phyloP scores from a whole-genome alignment of 1,140 invertebrate species.

The Bombus difficillimus region DNA sequence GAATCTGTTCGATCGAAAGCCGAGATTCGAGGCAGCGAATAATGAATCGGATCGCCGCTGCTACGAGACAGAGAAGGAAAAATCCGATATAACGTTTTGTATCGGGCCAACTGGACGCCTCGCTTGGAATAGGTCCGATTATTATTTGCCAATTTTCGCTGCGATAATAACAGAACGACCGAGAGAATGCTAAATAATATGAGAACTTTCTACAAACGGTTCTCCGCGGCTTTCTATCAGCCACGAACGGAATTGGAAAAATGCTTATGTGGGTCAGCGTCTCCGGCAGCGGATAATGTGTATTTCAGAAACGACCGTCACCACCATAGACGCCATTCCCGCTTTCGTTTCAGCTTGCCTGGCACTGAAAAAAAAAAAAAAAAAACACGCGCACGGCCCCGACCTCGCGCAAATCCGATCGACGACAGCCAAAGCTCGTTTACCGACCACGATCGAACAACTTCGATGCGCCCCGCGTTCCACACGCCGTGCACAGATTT shows the following conservation, averaged over 20 bases:
- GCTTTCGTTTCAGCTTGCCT: constrained; percentile 69
- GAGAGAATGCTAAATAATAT: constrained; percentile 79
- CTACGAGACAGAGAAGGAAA: neutral
- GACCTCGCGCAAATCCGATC: constrained; percentile 48
- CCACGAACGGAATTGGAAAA: constrained; percentile 77
- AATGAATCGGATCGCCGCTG: neutral
- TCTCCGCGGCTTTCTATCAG: constrained; percentile 77
- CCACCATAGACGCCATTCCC: constrained; percentile 13
- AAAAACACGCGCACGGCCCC: neutral
- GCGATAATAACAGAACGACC: constrained; percentile 68
- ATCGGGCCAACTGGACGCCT: neutral
- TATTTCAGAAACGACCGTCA: constrained; percentile 72
- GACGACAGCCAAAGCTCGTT: too few species aligned
- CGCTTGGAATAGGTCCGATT: constrained; percentile 69
- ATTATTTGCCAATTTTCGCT: constrained; percentile 78
- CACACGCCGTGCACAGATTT: constrained; percentile 41
- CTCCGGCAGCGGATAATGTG: constrained; percentile 68
- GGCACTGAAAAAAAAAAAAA: constrained; percentile 3
- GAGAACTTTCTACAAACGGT: constrained; percentile 79
- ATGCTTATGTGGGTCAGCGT: constrained; percentile 78
- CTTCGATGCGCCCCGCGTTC: neutral
- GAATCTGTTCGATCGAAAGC: neutral
- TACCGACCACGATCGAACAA: neutral
- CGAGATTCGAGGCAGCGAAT: neutral
- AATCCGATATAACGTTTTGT: neutral